Evolutionary conservation across 2,888 invertebrate genomes (phyloP).

Genomic region (Frankliniella intonsa): DNA sequence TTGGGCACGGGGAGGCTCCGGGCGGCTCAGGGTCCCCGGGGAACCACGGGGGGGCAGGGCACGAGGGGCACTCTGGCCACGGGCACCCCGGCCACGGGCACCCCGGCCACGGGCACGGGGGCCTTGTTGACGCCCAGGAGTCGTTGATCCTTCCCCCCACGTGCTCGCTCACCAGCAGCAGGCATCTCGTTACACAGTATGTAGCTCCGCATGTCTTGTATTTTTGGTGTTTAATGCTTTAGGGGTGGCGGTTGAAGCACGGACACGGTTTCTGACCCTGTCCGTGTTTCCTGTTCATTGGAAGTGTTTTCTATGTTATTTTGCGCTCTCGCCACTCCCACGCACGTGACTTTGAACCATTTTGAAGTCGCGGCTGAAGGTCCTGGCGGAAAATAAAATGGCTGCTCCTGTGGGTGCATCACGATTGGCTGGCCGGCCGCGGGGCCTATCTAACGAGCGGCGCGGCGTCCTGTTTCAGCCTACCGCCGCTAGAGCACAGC

Average conservation of each 20-base stretch:
- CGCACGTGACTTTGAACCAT: too few relatives aligned
- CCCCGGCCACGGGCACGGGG: background rate
- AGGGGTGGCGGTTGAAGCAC: too few relatives aligned
- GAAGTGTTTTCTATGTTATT: too few relatives aligned
- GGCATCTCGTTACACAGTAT: conserved; percentile 9
- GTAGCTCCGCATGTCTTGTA: background rate
- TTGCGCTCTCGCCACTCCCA: too few relatives aligned
- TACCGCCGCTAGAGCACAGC: conserved; percentile 23
- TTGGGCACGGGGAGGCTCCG: background rate
- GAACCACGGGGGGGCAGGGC: background rate
- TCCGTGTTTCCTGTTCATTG: too few relatives aligned
- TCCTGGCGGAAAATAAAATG: too few relatives aligned
- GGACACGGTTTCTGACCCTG: too few relatives aligned
- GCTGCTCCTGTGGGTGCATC: background rate
- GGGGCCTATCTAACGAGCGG: too few relatives aligned
- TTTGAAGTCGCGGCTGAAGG: too few relatives aligned
- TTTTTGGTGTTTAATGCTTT: too few relatives aligned
- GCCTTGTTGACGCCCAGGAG: background rate
- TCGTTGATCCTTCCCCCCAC: background rate
- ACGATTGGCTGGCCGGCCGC: background rate
- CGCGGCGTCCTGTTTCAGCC: conserved; percentile 5
- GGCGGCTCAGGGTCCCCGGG: background rate
- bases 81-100: background rate
- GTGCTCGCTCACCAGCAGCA: conserved; percentile 5
- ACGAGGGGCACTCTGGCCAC: background rate